Conservation (phyloP, 2,888 invertebrate species). For the Perizoma affinitatum region DNA sequence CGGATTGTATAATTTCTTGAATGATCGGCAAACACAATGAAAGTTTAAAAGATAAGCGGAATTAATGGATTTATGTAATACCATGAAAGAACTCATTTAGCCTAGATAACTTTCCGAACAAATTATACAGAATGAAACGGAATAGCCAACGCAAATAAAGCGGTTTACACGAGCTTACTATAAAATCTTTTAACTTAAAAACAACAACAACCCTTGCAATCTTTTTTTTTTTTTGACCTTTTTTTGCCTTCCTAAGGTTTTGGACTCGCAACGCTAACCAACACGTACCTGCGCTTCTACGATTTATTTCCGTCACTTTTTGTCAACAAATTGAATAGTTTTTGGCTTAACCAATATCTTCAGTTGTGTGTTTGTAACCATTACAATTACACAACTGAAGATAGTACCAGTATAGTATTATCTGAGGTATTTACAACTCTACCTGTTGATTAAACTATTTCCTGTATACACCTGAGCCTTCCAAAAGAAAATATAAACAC, state of each 20-base stretch:
- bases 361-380: too few relatives aligned
- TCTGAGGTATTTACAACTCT: neutral
- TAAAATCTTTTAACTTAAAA: neutral
- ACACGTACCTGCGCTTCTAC: too few relatives aligned
- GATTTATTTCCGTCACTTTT: too few relatives aligned
- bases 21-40: constrained; percentile 25
- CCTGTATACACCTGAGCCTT: constrained; percentile 5
- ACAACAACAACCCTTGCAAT: neutral
- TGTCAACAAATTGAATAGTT: too few relatives aligned
- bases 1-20: constrained; percentile 4
- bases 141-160: neutral
- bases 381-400: too few relatives aligned
- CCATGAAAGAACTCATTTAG: constrained; percentile 5
- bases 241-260: too few relatives aligned
- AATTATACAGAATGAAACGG: neutral
- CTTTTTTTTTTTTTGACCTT: too few relatives aligned
- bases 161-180: too few relatives aligned
- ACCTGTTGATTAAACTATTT: constrained; percentile 28
- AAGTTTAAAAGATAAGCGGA: constrained; percentile 25
- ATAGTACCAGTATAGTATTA: too few relatives aligned
- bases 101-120: neutral
- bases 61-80: constrained; percentile 22
- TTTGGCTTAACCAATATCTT: too few relatives aligned
- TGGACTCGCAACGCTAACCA: too few relatives aligned
- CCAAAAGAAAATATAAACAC: constrained; percentile 47